Conservation (phyloP, 2,113 vertebrate genomes). For the Cebidichthys violaceus region DNA sequence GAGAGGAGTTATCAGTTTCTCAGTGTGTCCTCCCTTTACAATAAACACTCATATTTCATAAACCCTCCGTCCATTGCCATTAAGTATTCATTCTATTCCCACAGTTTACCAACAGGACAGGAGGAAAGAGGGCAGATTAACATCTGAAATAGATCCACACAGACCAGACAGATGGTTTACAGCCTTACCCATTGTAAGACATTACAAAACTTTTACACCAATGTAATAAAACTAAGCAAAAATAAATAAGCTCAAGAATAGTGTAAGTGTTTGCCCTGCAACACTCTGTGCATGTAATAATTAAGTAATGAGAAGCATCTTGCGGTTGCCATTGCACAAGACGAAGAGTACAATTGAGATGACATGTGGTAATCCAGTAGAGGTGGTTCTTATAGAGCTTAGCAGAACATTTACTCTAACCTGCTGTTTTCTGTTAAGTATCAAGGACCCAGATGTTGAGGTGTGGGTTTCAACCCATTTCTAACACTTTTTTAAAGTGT, state of each 20-base stretch:
- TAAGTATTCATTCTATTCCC: constrained; percentile 28
- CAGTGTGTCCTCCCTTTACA: constrained; percentile 42
- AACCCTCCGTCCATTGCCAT: constrained; percentile 35
- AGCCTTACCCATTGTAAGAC: constrained; percentile 3
- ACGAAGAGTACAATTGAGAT: neutral
- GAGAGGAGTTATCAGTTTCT: constrained; percentile 55
- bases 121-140: constrained; percentile 12
- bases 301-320: constrained; percentile 12
- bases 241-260: neutral
- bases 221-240: neutral
- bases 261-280: neutral
- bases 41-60: constrained; percentile 44
- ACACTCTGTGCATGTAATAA: neutral
- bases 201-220: neutral
- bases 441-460: neutral
- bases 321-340: neutral
- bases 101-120: constrained; percentile 8
- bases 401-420: neutral
- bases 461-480: neutral
- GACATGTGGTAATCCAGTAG: neutral
- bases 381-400: neutral
- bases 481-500: neutral
- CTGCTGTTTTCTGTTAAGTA: neutral
- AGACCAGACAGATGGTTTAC: neutral
- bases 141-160: constrained; percentile 19